Percentiles rank a stretch among this genome's conserved stretches.
phyloP scores from a whole-genome alignment of 1,140 invertebrate species.

The Steinernema feltiae region DNA sequence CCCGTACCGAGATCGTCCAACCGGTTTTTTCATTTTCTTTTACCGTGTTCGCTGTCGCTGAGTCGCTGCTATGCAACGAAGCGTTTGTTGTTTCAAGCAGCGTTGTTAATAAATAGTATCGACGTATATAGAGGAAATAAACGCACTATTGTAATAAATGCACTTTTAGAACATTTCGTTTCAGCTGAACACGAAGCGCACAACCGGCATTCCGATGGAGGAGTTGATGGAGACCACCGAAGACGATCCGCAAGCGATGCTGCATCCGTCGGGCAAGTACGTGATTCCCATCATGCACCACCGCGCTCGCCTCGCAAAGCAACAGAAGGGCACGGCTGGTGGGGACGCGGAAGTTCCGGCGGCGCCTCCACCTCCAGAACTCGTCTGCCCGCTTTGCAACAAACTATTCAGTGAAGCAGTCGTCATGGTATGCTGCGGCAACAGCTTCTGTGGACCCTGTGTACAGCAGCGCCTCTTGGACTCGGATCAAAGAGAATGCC shows the following conservation, averaged over 20 bases:
- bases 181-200: conserved; percentile 74
- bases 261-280: conserved; percentile 82
- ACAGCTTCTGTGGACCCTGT: conserved; percentile 97
- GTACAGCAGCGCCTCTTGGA: conserved; percentile 63
- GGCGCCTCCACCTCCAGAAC: conserved; percentile 76
- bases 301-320: conserved; percentile 64
- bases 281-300: conserved; percentile 83
- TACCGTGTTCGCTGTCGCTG: background rate
- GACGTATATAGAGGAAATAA: background rate
- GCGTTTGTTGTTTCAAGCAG: background rate
- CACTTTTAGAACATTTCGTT: too few relatives aligned
- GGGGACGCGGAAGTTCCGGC: conserved; percentile 57
- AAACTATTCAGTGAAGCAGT: conserved; percentile 90
- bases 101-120: conserved; percentile 8
- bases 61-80: background rate
- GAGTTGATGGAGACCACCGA: conserved; percentile 83
- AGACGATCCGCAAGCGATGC: conserved; percentile 79
- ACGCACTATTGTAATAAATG: too few relatives aligned
- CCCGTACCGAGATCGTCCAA: background rate
- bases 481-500: conserved; percentile 87
- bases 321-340: background rate
- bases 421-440: conserved; percentile 91
- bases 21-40: conserved; percentile 24
- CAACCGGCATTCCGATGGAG: conserved; percentile 87
- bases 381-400: conserved; percentile 82